Percentiles rank a stretch among this genome's conserved stretches.
Conservation (phyloP, 2,888 invertebrate genomes). For the Elegia similella region DNA sequence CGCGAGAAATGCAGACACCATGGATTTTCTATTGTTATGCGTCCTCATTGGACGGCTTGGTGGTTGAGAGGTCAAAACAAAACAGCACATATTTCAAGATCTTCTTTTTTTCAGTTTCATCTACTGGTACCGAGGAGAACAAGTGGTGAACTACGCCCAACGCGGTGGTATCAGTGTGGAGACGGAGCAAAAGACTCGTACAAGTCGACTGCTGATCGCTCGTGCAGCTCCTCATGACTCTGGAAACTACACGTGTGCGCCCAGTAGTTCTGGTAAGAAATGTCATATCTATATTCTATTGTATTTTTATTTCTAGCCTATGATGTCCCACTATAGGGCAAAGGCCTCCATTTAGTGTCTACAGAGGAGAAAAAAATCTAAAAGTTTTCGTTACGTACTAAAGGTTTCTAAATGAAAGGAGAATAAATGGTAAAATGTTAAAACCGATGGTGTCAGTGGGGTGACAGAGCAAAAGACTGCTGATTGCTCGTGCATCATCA, state of each 20-base stretch:
- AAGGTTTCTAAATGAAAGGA: too few species aligned
- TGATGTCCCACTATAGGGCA: too few species aligned
- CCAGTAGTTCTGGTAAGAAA: conserved; percentile 86
- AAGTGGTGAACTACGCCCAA: conserved; percentile 92
- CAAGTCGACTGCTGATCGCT: conserved; percentile 92
- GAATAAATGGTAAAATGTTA: conserved; percentile 91
- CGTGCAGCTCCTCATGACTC: conserved; percentile 92
- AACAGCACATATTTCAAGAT: neutral
- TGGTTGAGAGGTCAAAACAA: too few species aligned
- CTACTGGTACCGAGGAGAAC: conserved; percentile 92
- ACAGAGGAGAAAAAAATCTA: too few species aligned
- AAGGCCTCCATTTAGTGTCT: too few species aligned
- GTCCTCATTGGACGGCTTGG: too few species aligned
- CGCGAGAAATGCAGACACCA: too few species aligned
- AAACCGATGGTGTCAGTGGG: conserved; percentile 92
- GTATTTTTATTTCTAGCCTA: too few species aligned
- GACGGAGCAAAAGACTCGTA: conserved; percentile 92
- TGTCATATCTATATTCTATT: too few species aligned
- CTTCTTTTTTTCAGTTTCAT: conserved; percentile 78
- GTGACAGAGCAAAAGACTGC: conserved; percentile 92
- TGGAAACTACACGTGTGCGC: conserved; percentile 95
- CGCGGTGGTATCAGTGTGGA: conserved; percentile 93
- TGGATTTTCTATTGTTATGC: too few species aligned
- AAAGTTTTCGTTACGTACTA: too few species aligned
- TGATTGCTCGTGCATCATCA: conserved; percentile 92